Conservation (phyloP, 2,888 invertebrate species). For the Tryphoninae sp. region DNA sequence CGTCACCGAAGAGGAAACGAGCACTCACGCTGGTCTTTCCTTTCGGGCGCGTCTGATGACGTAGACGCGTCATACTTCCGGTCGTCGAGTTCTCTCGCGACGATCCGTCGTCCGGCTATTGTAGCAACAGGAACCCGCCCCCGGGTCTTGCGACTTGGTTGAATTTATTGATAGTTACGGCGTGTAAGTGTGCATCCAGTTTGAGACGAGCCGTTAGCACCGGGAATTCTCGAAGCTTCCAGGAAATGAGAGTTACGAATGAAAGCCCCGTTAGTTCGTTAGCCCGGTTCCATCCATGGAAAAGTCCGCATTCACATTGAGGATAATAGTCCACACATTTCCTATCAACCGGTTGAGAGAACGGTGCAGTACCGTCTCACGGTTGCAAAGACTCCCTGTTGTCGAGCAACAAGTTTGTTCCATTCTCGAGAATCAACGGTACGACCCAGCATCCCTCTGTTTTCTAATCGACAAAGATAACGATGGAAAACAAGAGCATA, state of each 20-base stretch:
- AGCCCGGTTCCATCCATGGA: not conserved
- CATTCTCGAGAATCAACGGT: not conserved
- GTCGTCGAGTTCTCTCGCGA: conserved; percentile 36
- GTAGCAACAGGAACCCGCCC: conserved; percentile 52
- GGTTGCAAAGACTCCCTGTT: not conserved
- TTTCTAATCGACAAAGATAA: conserved; percentile 3
- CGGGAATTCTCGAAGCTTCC: conserved; percentile 38
- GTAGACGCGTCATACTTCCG: conserved; percentile 54
- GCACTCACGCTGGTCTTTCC: conserved; percentile 56
- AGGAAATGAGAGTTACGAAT: conserved; percentile 20
- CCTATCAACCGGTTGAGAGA: not conserved
- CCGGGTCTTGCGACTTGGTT: conserved; percentile 40
- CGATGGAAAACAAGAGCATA: not conserved
- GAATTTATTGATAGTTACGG: conserved; percentile 52
- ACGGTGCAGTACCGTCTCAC: not conserved
- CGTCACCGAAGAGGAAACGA: conserved; percentile 55
- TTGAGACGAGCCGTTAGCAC: conserved; percentile 11
- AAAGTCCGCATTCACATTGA: not conserved
- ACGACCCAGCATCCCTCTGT: not conserved
- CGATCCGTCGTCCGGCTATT: conserved; percentile 22
- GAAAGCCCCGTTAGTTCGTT: not conserved
- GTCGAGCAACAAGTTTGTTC: not conserved
- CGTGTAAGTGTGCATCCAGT: conserved; percentile 12
- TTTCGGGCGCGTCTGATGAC: conserved; percentile 55
- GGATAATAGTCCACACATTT: not conserved